Percentiles rank a stretch among this genome's conserved stretches.
phyloP scores from a whole-genome alignment of 1,140 invertebrate genomes.

The Schlechtendalia chinensis region DNA sequence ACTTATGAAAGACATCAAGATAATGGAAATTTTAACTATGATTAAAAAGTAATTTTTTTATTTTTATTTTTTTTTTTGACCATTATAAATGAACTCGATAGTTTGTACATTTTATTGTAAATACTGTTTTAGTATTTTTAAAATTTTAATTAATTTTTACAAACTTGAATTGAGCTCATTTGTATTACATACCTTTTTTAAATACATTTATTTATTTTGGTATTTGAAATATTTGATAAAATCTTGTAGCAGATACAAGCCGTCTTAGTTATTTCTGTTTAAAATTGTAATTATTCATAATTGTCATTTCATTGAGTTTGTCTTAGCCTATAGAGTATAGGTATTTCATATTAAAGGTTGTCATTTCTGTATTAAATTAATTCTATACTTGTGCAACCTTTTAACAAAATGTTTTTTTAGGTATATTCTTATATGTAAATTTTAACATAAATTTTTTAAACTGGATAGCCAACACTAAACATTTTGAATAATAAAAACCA shows the following conservation, averaged over 20 bases:
- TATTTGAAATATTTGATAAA: conserved; percentile 36
- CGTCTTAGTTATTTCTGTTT: conserved; percentile 9
- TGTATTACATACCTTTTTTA: conserved; percentile 20
- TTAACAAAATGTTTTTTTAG: neutral
- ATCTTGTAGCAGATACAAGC: neutral
- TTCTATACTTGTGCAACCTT: neutral
- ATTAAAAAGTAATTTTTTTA: conserved; percentile 8
- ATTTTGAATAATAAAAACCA: neutral
- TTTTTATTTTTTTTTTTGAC: neutral
- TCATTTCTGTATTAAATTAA: conserved; percentile 5
- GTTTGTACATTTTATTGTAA: conserved; percentile 29
- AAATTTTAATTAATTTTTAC: conserved; percentile 37
- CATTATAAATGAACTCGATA: conserved; percentile 23
- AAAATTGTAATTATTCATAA: conserved; percentile 17
- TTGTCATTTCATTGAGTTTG: conserved; percentile 27
- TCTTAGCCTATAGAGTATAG: neutral
- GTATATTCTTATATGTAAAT: neutral
- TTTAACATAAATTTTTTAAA: neutral
- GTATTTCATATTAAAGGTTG: neutral
- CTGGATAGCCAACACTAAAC: neutral
- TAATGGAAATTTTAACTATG: conserved; percentile 40
- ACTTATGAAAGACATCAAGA: conserved; percentile 22
- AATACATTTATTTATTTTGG: conserved; percentile 44
- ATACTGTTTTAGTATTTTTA: conserved; percentile 27
- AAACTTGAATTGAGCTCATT: conserved; percentile 1